phyloP scores from a whole-genome alignment of 2,888 invertebrate genomes.

The Drosophila rellima region DNA sequence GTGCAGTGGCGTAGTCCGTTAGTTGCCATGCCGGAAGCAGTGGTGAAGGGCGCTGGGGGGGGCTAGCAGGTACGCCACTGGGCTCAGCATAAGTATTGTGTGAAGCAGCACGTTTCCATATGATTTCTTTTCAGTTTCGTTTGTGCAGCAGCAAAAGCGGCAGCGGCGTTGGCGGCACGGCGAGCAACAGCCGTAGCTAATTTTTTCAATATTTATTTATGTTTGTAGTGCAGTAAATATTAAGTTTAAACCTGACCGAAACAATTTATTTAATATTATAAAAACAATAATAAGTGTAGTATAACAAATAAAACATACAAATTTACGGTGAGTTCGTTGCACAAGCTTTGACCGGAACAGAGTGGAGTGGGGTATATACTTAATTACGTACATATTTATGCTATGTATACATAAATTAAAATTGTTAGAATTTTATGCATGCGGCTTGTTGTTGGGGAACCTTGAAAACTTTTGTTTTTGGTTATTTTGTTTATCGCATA shows the following conservation, averaged over 20 bases:
- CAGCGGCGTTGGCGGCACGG: conserved; percentile 12
- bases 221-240: conserved; percentile 28
- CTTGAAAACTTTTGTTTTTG: conserved; percentile 57
- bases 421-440: conserved; percentile 36
- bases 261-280: conserved; percentile 3
- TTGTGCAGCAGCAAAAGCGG: conserved; percentile 42
- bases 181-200: conserved; percentile 14
- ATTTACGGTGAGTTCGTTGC: conserved; percentile 47
- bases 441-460: conserved; percentile 40
- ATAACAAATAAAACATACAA: not conserved
- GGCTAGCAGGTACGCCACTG: conserved; percentile 19
- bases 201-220: conserved; percentile 34
- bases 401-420: conserved; percentile 1
- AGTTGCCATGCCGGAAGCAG: not conserved
- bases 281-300: conserved; percentile 1
- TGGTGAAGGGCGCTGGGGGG: not conserved
- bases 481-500: conserved; percentile 50
- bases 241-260: conserved; percentile 4
- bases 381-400: not conserved
- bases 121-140: conserved; percentile 75
- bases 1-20: conserved; percentile 42
- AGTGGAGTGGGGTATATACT: conserved; percentile 13
- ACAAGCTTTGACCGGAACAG: conserved; percentile 1
- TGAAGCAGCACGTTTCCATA: conserved; percentile 73
- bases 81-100: conserved; percentile 54